These are phyloP conservation scores for Ceratina calcarata DNA, from an alignment of 1,140 invertebrate species.

Conservation along the genomic window DNA sequence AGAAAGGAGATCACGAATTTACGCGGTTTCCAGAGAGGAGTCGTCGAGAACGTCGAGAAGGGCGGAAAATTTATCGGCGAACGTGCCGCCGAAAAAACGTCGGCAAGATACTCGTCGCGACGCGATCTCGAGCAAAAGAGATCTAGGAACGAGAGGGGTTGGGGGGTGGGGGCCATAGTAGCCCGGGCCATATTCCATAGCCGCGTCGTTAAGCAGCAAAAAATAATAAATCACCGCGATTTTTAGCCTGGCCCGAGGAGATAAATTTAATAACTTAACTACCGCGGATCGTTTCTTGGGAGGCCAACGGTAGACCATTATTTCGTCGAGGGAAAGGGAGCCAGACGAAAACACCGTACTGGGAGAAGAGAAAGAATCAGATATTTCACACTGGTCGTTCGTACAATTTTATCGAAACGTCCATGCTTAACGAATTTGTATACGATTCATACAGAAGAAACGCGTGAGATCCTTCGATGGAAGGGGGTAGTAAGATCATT, in stretches of 20 bases:
- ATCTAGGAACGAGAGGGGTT: not conserved
- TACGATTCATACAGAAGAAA: too few relatives aligned
- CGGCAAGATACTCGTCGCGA: constrained; percentile 13
- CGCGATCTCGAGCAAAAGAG: constrained; percentile 11
- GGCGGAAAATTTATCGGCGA: too few relatives aligned
- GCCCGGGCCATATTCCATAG: constrained; percentile 71
- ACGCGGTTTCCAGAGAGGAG: too few relatives aligned
- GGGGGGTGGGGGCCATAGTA: constrained; percentile 20
- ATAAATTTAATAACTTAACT: constrained; percentile 79
- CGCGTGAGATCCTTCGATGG: too few relatives aligned
- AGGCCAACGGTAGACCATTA: constrained; percentile 11
- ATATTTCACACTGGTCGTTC: too few relatives aligned
- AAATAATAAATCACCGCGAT: constrained; percentile 77
- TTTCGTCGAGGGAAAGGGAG: constrained; percentile 4
- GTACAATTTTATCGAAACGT: too few relatives aligned
- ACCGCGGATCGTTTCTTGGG: constrained; percentile 53
- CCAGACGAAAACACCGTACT: too few relatives aligned
- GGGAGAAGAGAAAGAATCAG: not conserved
- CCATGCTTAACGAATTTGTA: too few relatives aligned
- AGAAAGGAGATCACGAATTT: too few relatives aligned
- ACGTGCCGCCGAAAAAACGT: constrained; percentile 42
- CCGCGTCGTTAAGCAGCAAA: constrained; percentile 77
- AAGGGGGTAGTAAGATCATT: too few relatives aligned
- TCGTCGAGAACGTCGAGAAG: too few relatives aligned
- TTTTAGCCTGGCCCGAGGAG: constrained; percentile 67